These are phyloP conservation scores for Andrena dorsata DNA, from an alignment of 2,888 invertebrate species.

Conservation along the genomic window DNA sequence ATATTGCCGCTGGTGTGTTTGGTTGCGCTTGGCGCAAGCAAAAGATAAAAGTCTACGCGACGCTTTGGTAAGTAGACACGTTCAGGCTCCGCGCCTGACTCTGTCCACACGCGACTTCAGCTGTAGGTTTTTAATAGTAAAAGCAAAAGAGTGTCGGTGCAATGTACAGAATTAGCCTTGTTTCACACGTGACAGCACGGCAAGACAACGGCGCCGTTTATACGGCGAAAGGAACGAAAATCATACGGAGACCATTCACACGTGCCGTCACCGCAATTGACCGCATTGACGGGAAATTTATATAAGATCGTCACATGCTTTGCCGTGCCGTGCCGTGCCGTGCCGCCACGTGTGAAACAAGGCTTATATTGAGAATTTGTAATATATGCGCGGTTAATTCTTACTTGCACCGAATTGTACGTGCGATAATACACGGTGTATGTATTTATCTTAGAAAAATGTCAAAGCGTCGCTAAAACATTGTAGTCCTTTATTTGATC, in stretches of 20 bases:
- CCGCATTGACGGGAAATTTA: no score
- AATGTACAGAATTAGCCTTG: slow-evolving; percentile 55
- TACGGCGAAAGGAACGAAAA: no score
- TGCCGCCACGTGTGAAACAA: no score
- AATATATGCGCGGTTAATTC: slow-evolving; percentile 29
- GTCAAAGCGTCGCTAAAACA: slow-evolving; percentile 8
- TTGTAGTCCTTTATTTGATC: slow-evolving; percentile 26
- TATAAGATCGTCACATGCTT: no score
- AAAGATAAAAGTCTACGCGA: neutral
- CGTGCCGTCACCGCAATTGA: no score
- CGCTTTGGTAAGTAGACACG: neutral
- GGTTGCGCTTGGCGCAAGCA: no score
- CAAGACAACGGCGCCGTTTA: no score
- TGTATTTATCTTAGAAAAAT: slow-evolving; percentile 39
- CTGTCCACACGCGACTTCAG: slow-evolving; percentile 4
- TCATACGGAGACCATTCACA: no score
- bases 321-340: no score
- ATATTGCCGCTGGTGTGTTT: no score
- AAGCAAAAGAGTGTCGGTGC: slow-evolving; percentile 4
- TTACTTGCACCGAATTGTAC: slow-evolving; percentile 51
- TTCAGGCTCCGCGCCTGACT: neutral
- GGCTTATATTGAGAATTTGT: slow-evolving; percentile 61
- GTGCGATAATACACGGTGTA: slow-evolving; percentile 47
- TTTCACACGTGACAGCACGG: no score
- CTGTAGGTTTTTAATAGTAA: neutral